Evolutionary conservation across 2,797 vertebrate genomes (phyloP).

Genomic region (Acanthopagrus latus): DNA sequence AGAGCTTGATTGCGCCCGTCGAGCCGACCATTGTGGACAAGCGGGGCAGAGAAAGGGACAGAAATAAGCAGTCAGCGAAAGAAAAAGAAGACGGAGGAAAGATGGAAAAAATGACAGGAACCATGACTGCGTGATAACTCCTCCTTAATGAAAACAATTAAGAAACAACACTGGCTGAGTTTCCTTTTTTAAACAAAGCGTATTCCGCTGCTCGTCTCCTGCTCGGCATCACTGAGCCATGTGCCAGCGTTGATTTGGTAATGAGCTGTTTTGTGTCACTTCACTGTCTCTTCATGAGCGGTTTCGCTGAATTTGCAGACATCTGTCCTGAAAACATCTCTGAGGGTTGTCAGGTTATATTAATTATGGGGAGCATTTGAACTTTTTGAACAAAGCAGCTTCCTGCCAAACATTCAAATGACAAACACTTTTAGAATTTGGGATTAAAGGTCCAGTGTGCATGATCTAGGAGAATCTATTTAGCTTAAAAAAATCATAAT

Average conservation of each 20-base stretch:
- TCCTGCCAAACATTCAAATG: conserved; percentile 6
- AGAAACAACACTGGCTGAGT: background rate
- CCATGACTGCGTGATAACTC: background rate
- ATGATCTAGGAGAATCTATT: no score
- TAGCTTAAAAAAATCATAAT: no score
- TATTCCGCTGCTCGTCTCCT: conserved; percentile 27
- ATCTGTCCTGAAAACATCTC: conserved; percentile 46
- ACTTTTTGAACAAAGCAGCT: conserved; percentile 39
- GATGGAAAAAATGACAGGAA: background rate
- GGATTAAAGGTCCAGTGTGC: background rate
- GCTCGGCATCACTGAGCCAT: conserved; percentile 40
- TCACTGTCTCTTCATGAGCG: conserved; percentile 39
- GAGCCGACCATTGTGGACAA: background rate
- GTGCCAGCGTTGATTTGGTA: conserved; percentile 50
- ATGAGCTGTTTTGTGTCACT: conserved; percentile 62
- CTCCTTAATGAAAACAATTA: conserved; percentile 10
- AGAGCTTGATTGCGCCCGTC: conserved; percentile 26
- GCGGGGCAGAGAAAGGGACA: background rate
- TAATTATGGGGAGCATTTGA: conserved; percentile 12
- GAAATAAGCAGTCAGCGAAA: background rate
- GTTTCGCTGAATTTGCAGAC: conserved; percentile 44
- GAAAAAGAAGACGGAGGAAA: background rate
- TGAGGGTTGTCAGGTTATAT: conserved; percentile 5
- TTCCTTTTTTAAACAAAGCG: conserved; percentile 21
- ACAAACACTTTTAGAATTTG: background rate